Evolutionary conservation across 2,113 vertebrate species (phyloP).

Genomic region (Bungarus multicinctus): DNA sequence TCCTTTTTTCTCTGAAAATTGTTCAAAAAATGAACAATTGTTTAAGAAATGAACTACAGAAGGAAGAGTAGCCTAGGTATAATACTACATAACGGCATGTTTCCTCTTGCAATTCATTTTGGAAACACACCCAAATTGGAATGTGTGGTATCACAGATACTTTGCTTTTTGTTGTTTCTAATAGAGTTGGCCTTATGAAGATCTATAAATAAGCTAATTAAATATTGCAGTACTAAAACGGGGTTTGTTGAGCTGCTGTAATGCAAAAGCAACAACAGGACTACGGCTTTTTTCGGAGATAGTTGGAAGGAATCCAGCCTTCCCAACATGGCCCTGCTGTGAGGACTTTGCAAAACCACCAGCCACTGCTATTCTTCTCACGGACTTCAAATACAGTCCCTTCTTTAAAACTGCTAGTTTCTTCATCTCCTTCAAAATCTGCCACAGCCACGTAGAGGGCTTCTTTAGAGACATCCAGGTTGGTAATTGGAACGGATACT

Average conservation of each 20-base stretch:
- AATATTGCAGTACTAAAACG: conserved; percentile 67
- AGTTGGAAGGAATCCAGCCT: conserved; percentile 99
- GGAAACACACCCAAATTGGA: conserved; percentile 30
- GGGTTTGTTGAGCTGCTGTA: conserved; percentile 16
- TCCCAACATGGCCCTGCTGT: conserved; percentile 79
- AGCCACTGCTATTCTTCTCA: conserved; percentile 90
- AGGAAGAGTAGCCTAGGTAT: conserved; percentile 16
- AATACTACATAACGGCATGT: background rate
- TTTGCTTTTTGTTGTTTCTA: conserved; percentile 24
- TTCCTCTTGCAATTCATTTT: background rate
- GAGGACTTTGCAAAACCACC: conserved; percentile 97
- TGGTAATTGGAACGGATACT: conserved; percentile 59
- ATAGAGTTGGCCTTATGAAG: conserved; percentile 57
- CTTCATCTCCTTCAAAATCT: conserved; percentile 92
- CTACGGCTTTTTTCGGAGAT: conserved; percentile 93
- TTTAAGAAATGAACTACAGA: background rate
- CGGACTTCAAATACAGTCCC: conserved; percentile 92
- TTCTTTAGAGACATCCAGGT: conserved; percentile 69
- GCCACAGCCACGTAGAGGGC: conserved; percentile 92
- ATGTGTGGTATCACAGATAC: conserved; percentile 22
- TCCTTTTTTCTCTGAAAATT: background rate
- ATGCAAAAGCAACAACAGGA: conserved; percentile 18
- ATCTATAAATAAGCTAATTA: conserved; percentile 78
- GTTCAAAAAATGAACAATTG: background rate
- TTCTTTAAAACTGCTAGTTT: conserved; percentile 89